Evolutionary conservation across 1,140 invertebrate genomes (phyloP), one percentile per base, ranked within the genome.

Genomic region (Macrotrachela quadricornifera): DNA sequence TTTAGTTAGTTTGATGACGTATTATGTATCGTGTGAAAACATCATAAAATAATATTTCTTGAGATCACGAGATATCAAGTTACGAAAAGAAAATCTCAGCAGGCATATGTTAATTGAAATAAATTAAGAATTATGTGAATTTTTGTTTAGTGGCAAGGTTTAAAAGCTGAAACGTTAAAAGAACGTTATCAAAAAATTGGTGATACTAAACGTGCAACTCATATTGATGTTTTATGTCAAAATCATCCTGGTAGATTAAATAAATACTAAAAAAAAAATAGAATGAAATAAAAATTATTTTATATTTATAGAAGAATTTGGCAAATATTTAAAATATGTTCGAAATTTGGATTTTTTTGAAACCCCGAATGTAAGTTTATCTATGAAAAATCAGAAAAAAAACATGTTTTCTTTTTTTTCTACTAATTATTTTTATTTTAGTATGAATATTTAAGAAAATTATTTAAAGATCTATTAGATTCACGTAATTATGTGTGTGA

Each of bases 111-210:
- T 30, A 30, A 30, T 30, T 30, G 21, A 30, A 30, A 8, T 30
- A 30, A 30, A 30, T 4, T 30, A 30, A 30, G 21, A 30, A 30
- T 30, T 4, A 4, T 30, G 2, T 30, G 2, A 2, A 8, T 30
- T 30, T 30, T 30, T 30, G 21, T 4, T 30, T 30, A 30, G 54
- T 99, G 94, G 94, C 92, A 99, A 76, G 94, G 94, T 58, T 77
- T 99, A 61, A 97, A 97, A 76, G 94, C 94, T 58, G 90, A 97
- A 70, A 97, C 90, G 62, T 75, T 97, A 59, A 97, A 97, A 74
- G 92, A 99, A 74, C 78, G 92, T 66, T 99, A 99, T 76, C 88
- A 97, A 75, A 96, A 96, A 76, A 99, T 99, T 68, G 91, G 92
- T 59, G 92, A 99, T 71, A 96, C 90, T 56, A 99, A 99, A 72